Base-by-base conservation (phyloP, 2,797 vertebrate species). In the Paramormyrops hopkinsi region DNA sequence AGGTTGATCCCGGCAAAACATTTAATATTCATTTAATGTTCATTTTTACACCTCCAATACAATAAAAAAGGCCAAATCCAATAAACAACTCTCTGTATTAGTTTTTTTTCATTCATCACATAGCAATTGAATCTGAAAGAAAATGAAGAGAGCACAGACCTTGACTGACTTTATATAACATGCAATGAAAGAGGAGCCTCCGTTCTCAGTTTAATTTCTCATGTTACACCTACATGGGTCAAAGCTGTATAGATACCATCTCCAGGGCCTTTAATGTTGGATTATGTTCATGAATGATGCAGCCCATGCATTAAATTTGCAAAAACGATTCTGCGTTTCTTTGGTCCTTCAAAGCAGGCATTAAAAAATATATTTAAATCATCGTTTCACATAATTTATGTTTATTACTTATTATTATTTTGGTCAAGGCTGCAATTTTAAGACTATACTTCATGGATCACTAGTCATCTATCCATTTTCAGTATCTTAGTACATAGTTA, bases 221-320 rank as follows among this genome's bases (percentile, higher is more conserved):
- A 51, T 82, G 76, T 46, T 82, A 85, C 46, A 51, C 44, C 82
- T 85, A 85, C 51, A 14, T 33, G 33, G 85, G 51, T 56, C 22
- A 86, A 25, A 56, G 11, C 44, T 50, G 85, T 41, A 56, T n/a
- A 22, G 51, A 44, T 59, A 59, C 53, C 53, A 59, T 59, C 86
- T 87, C 51, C 84, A 41, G 48, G 22, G 48, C 84, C 86, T 87
- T 87, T 41, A 85, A 56, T 87, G 51, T 41, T n/a, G 51, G 6
- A 87, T 54, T 37, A 37, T 41, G 8, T 33, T 56, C 86, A 87
- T 87, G 33, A 87, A 87, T 87, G 29, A 87, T 87, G 53, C 53
- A 87, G 51, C 14, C 25, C 33, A 4, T 48, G 53, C 51, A 87
- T 59, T 37, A 59, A 11, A 56, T 87, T 59, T 56, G 86, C 50